Base-by-base conservation (phyloP, 2,888 invertebrate species). In the Spilarctia lutea region DNA sequence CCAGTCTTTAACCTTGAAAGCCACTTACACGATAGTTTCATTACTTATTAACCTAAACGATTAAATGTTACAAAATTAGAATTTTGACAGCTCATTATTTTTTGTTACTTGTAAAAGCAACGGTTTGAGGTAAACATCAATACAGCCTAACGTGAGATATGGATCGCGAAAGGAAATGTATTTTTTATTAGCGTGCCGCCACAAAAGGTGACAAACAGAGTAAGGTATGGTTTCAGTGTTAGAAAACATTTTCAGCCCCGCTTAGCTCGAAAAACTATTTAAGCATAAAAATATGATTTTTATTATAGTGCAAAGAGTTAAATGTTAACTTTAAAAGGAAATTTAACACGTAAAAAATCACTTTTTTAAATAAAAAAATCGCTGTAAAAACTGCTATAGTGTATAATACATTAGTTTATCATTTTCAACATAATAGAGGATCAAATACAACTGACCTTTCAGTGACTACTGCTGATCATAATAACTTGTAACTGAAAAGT, bases 121-220 rank as follows among this genome's bases (percentile, higher is more conserved):
- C 93, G 93, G 90, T 85, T 88, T 87, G 83, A 86, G 89, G 91
- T 89, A 85, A 90, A 89, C 89, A 89, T 89, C 91, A 89, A 92
- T 91, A 91, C 88, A 88, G 86, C 87, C 89, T 89, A 88, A 88
- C 88, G 81, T 82, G 85, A 86, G 89, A 90, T 90, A 88, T 85
- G 80, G 83, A 89, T 90, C 89, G 84, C 85, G 76, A 75, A 85
- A 88, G 87, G 90, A 86, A 87, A 89, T 88, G 87, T 88, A 87
- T 70, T 70, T 70, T 70, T 70, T 70, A 70, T 70, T 70, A 70
- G 69, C 69, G 69, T 70, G 39, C 69, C 69, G 35, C 39, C n/a
- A 70, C 69, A 56, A n/a, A 27, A 60, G 39, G 69, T 70, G 69
- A 70, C 69, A 39, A 70, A 56, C 69, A 39, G 27, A 39, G 10